Evolutionary conservation across 2,888 invertebrate species (phyloP), one percentile per base, ranked within the genome.

Genomic region (Andrena dorsata): DNA sequence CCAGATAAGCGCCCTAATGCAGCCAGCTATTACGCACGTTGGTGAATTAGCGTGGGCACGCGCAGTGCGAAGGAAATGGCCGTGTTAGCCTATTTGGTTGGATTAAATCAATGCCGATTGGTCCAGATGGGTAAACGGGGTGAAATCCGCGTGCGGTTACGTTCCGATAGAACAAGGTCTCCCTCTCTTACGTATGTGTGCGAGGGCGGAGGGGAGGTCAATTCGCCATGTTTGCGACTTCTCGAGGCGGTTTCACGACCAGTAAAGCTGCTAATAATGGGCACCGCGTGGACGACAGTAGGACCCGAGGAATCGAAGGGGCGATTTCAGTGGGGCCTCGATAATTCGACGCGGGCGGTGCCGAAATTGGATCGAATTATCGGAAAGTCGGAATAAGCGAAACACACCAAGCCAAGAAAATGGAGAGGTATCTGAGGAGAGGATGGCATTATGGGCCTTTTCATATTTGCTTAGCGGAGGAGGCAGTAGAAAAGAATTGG

Each of bases 101-200:
- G 64, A 72, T 73, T 63, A 77, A 81, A 73, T 73, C 80, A 73
- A 72, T 77, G 73, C 66, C 77, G 68, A 81, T 77, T 51, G 51
- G 30, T 51, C 64, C 47, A 72, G 51, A 6, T 51, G 49, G 64
- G 66, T 77, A 49, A 64, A 68, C 63, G 56, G 32, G 4, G 32
- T 20, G 64, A 72, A 70, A 76, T 61, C 32, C 61, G 16, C 1
- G 30, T n/a, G 60, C n/a, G 65, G 35, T 28, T 26, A 47, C 47
- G 5, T 49, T 64, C 53, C 16, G 41, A 20, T 20, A 35, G 30
- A 66, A 53, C 28, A 5, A 28, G n/a, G 4, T n/a, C 2, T 6
- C n/a, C 20, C 26, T 3, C 20, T 20, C 20, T 7, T 10, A 2
- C 0, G 20, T 20, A 53, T 8, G n/a, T 7, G 7, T 16, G 8